Percentiles rank a stretch among this genome's conserved stretches.
These are phyloP conservation scores for Ictalurus punctatus DNA, from an alignment of 2,113 vertebrate species.

Conservation along the genomic window DNA sequence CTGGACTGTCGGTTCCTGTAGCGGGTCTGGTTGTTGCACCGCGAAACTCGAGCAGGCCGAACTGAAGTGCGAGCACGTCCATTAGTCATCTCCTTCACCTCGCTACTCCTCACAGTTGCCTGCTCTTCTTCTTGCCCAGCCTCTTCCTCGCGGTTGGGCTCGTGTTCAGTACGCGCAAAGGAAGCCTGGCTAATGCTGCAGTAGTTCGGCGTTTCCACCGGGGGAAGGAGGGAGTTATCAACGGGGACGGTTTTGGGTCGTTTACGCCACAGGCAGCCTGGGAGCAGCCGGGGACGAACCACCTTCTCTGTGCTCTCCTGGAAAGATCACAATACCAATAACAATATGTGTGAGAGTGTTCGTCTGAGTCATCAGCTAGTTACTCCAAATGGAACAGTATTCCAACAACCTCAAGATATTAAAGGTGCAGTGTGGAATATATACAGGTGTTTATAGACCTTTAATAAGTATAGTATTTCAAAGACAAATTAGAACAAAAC, in stretches of 20 bases:
- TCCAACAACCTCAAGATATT: not conserved
- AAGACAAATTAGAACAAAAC: not conserved
- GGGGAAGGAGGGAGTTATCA: constrained; percentile 72
- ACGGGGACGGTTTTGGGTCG: constrained; percentile 67
- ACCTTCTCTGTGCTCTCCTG: constrained; percentile 67
- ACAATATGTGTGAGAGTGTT: not conserved
- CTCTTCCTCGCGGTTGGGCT: constrained; percentile 59
- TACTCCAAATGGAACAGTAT: not conserved
- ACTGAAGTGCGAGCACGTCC: constrained; percentile 80
- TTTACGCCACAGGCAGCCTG: constrained; percentile 69
- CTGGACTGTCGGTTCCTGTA: constrained; percentile 81
- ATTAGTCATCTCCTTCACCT: constrained; percentile 80
- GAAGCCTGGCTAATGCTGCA: constrained; percentile 85
- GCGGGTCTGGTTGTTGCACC: constrained; percentile 60
- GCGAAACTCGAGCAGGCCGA: constrained; percentile 63
- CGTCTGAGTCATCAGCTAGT: not conserved
- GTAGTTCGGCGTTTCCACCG: constrained; percentile 77
- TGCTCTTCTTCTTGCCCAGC: constrained; percentile 52
- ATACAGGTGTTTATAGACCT: not conserved
- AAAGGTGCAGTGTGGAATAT: not conserved
- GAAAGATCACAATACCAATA: constrained; percentile 17
- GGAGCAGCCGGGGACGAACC: constrained; percentile 58
- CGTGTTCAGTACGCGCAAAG: constrained; percentile 70
- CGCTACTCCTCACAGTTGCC: constrained; percentile 69
- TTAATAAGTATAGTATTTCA: not conserved